These are phyloP conservation scores for Amblyopsis rosae DNA, from an alignment of 2,113 vertebrate species.

Conservation along the genomic window DNA sequence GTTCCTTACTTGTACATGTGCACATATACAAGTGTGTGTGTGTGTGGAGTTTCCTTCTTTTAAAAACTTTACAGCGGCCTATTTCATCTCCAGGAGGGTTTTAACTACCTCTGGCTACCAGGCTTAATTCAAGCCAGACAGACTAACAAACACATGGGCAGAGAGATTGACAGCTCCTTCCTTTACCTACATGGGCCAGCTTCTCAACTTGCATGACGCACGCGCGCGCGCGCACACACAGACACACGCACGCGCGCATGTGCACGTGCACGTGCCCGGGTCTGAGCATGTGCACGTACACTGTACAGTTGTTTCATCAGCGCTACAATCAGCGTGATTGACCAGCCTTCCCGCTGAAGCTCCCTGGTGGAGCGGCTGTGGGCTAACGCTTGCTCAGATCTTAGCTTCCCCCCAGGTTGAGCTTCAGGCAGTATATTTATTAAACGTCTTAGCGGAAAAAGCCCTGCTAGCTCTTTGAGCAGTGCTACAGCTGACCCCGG, in stretches of 20 bases:
- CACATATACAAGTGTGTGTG: conserved; percentile 59
- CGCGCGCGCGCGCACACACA: too few relatives aligned
- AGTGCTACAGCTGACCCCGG: too few relatives aligned
- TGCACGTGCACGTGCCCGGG: background rate
- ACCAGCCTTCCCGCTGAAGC: too few relatives aligned
- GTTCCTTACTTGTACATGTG: conserved; percentile 11
- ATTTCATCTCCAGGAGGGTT: conserved; percentile 76
- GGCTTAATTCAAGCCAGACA: conserved; percentile 82
- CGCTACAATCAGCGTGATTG: too few relatives aligned
- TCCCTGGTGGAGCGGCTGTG: too few relatives aligned
- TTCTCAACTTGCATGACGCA: conserved; percentile 11
- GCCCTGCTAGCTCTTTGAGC: too few relatives aligned
- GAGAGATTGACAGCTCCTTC: conserved; percentile 23
- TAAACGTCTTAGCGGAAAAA: too few relatives aligned
- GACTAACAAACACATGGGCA: conserved; percentile 34
- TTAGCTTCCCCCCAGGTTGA: too few relatives aligned
- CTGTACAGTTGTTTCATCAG: too few relatives aligned
- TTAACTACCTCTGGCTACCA: conserved; percentile 81
- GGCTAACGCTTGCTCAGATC: too few relatives aligned
- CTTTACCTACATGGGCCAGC: conserved; percentile 9
- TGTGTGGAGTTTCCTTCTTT: conserved; percentile 79
- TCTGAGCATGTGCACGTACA: background rate
- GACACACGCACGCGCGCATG: background rate
- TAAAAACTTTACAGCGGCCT: conserved; percentile 80
- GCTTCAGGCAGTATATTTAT: too few relatives aligned